Base-by-base conservation (phyloP, 2,797 vertebrate species). In the Rhynchonycteris naso region DNA sequence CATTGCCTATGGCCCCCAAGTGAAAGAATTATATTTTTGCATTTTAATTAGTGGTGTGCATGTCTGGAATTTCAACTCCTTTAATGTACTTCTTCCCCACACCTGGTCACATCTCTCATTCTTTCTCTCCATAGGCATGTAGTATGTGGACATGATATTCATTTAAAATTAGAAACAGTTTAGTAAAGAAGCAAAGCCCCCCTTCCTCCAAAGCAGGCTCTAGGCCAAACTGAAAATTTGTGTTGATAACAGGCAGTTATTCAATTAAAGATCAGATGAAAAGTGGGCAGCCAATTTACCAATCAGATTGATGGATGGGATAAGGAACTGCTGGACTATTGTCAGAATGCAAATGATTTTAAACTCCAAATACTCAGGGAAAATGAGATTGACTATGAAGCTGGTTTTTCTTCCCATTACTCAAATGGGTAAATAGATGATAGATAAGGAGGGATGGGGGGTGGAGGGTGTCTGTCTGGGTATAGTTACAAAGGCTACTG, bases 391-490 rank as follows among this genome's bases (percentile, higher is more conserved):
- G 92, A 91, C 47, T 21, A 80, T 21, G 15, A 47, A 91, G 97
- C 75, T 85, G 7, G 2, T 8, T 86, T 65, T 85, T 94, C 38
- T 69, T n/a, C 15, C 90, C 94, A 92, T 96, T 95, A 84, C 74
- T 95, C 94, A 91, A 95, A 90, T 83, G 74, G 88, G 38, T 93
- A 93, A 97, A 94, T 59, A 94, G 84, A 83, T 93, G 94, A 95
- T 90, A 88, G 75, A 83, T 80, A 65, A 47, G 50, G 54, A 50
- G 7, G n/a, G n/a, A 7, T 59, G 43, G 28, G 26, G 5, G 47
- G 13, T 59, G n/a, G 33, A 65, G 11, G 2, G 11, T 4, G 3
- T 80, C 69, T 38, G n/a, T 80, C 69, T 38, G 28, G 52, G 5
- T 69, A 9, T 38, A 66, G 22, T 26, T 15, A 5, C 19, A 54